These are phyloP conservation scores for Catharus fuscescens DNA, from an alignment of 2,113 vertebrate species.

Conservation along the genomic window DNA sequence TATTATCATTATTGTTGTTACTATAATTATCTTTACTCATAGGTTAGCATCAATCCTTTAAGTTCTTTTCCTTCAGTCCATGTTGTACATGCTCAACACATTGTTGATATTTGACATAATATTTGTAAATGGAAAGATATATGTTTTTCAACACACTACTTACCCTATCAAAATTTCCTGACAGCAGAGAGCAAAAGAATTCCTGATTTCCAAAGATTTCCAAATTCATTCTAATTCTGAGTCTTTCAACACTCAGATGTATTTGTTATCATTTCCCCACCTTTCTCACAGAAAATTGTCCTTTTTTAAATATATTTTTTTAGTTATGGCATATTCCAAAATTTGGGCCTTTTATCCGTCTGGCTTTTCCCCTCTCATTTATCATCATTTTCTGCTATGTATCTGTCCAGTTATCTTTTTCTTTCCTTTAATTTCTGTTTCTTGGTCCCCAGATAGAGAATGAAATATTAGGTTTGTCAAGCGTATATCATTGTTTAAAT, in stretches of 20 bases:
- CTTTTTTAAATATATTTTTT: not conserved
- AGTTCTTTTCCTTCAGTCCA: not conserved
- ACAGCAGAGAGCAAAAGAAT: not conserved
- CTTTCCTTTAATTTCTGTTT: constrained; percentile 78
- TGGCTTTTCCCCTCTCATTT: constrained; percentile 64
- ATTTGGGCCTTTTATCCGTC: constrained; percentile 57
- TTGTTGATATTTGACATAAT: not conserved
- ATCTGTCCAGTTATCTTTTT: constrained; percentile 76
- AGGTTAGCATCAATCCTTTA: not conserved
- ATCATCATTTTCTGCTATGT: constrained; percentile 77
- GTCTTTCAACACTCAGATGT: not conserved
- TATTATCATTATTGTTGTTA: not conserved
- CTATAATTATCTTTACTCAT: not conserved
- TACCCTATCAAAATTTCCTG: not conserved
- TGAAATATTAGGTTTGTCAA: constrained; percentile 88
- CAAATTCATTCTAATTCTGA: not conserved
- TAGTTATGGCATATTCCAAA: constrained; percentile 35
- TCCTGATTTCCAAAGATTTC: not conserved
- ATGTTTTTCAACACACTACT: not conserved
- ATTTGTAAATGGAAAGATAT: not conserved
- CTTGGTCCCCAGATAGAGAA: constrained; percentile 80
- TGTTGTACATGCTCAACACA: fast-evolving
- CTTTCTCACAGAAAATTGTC: not conserved
- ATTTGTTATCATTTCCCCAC: not conserved
- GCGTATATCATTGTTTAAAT: constrained; percentile 83